Conservation (phyloP, 2,113 vertebrate species). For the Stomatorhinus ivindoensis region DNA sequence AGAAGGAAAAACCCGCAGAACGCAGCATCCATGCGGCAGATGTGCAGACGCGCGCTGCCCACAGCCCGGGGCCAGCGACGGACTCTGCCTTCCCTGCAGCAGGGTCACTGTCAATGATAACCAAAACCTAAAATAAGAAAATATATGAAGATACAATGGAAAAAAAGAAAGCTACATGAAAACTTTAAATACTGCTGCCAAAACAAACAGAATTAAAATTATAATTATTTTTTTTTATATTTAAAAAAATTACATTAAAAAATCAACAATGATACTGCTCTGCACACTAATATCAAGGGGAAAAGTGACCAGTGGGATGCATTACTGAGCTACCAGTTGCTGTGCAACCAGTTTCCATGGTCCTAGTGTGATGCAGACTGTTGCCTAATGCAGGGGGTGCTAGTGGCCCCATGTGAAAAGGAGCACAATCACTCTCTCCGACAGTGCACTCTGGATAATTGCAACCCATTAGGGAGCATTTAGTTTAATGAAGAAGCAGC, state of each 20-base stretch:
- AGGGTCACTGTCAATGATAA: neutral
- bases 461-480: slow-evolving; percentile 38
- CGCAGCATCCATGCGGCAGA: neutral
- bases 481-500: slow-evolving; percentile 40
- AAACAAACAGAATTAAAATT: neutral
- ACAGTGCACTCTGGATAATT: slow-evolving; percentile 49
- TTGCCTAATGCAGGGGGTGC: slow-evolving; percentile 30
- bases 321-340: neutral
- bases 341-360: neutral
- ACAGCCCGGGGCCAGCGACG: neutral
- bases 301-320: neutral
- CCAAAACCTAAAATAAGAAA: neutral
- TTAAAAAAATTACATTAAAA: neutral
- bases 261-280: neutral
- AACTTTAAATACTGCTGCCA: neutral
- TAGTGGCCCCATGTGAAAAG: slow-evolving; percentile 26
- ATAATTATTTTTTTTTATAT: too few species aligned
- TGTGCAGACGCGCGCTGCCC: neutral
- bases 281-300: neutral
- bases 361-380: neutral
- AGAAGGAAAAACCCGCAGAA: neutral
- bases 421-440: slow-evolving; percentile 24
- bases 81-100: neutral
- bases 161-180: neutral
- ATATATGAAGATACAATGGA: neutral